Evolutionary conservation across 2,797 vertebrate genomes (phyloP).

Genomic region (Acipenser transmontanus): DNA sequence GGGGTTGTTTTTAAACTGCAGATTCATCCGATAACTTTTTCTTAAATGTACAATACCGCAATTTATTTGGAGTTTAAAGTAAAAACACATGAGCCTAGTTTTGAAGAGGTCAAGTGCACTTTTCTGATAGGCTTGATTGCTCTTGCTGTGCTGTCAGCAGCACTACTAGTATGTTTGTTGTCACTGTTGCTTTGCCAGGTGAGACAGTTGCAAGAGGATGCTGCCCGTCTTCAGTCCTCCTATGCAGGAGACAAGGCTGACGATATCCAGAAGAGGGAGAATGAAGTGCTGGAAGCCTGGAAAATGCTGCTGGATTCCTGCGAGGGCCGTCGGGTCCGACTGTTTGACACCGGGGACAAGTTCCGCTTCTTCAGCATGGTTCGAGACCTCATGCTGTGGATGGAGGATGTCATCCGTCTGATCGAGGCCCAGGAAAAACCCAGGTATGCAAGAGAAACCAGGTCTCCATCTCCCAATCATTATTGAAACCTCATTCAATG

Average conservation of each 20-base stretch:
- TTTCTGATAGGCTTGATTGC: no score
- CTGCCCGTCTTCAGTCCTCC: slow-evolving; percentile 82
- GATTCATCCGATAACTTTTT: no score
- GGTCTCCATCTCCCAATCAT: no score
- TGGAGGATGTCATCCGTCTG: slow-evolving; percentile 92
- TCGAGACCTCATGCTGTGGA: slow-evolving; percentile 94
- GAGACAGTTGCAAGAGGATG: slow-evolving; percentile 88
- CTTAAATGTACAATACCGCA: no score
- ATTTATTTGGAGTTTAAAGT: no score
- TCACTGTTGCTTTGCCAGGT: slow-evolving; percentile 61
- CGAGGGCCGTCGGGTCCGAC: slow-evolving; percentile 60
- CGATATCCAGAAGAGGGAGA: slow-evolving; percentile 91
- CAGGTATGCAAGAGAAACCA: slow-evolving; percentile 55
- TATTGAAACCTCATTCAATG: no score
- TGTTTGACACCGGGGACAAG: slow-evolving; percentile 79
- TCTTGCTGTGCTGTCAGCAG: no score
- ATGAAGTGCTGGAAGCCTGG: slow-evolving; percentile 92
- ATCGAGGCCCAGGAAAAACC: slow-evolving; percentile 93
- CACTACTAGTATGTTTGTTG: no score
- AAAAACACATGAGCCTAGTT: no score
- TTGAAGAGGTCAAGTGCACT: no score
- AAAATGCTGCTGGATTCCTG: slow-evolving; percentile 80
- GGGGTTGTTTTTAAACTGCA: no score
- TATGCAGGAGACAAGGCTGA: slow-evolving; percentile 93
- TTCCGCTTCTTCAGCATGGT: slow-evolving; percentile 96